These are phyloP conservation scores for Macrobrachium nipponense DNA, from an alignment of 1,140 invertebrate genomes.

Conservation along the genomic window DNA sequence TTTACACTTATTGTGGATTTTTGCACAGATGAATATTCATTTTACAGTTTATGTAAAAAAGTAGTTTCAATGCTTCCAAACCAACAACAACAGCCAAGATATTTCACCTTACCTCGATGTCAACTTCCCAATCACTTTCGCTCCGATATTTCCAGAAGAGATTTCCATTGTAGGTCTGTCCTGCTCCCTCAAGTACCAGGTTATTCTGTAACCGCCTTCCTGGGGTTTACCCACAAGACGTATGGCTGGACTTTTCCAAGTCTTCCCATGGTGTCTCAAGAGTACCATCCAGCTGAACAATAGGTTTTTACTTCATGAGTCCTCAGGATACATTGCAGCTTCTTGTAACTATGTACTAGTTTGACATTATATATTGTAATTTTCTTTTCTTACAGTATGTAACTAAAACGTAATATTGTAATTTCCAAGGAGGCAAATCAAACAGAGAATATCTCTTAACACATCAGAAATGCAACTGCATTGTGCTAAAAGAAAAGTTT, in stretches of 20 bases:
- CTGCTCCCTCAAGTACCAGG: constrained; percentile 28
- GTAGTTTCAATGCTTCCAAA: neutral
- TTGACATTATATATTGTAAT: too few species aligned
- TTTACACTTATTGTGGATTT: neutral
- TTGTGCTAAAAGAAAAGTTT: too few species aligned
- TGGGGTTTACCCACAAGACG: constrained; percentile 38
- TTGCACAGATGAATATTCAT: neutral
- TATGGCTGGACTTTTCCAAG: constrained; percentile 31
- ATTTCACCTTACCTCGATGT: constrained; percentile 24
- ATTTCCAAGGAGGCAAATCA: too few species aligned
- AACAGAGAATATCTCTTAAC: too few species aligned
- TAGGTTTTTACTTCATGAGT: neutral
- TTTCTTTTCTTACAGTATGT: too few species aligned
- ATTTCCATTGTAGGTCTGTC: constrained; percentile 24
- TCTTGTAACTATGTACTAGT: too few species aligned
- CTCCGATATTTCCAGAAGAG: constrained; percentile 41
- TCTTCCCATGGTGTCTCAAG: constrained; percentile 54
- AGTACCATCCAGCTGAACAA: constrained; percentile 29
- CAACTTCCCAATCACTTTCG: constrained; percentile 44
- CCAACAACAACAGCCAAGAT: neutral
- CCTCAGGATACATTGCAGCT: neutral
- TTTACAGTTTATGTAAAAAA: neutral
- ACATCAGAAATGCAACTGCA: too few species aligned
- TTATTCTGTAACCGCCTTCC: constrained; percentile 47
- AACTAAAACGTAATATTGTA: too few species aligned